Conservation (phyloP, 2,888 invertebrate genomes). For the Cancer borealis region DNA sequence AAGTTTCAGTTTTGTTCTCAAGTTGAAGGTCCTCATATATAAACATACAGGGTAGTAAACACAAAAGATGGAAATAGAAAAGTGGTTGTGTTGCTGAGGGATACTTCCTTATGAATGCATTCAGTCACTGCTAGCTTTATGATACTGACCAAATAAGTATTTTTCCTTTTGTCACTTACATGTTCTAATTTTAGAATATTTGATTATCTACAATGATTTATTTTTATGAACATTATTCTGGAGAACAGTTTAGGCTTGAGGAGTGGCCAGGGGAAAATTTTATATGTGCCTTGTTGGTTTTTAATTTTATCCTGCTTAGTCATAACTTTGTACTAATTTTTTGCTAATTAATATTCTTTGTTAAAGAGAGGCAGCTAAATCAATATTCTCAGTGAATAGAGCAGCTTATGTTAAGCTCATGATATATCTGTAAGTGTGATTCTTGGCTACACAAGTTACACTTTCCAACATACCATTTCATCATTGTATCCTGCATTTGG, state of each 20-base stretch:
- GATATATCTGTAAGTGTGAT: background rate
- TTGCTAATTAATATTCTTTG: background rate
- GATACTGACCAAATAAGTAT: conserved; percentile 52
- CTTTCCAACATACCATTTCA: background rate
- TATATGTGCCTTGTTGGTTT: conserved; percentile 8
- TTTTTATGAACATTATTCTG: background rate
- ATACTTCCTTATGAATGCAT: conserved; percentile 41
- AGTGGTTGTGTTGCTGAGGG: conserved; percentile 38
- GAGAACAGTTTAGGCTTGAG: conserved; percentile 13
- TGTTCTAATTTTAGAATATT: background rate
- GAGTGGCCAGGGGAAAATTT: background rate
- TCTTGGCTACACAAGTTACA: background rate
- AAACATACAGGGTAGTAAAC: background rate
- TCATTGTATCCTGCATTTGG: background rate
- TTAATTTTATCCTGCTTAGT: conserved; percentile 10
- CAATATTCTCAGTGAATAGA: background rate
- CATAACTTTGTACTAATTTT: conserved; percentile 12
- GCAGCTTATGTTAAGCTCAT: background rate
- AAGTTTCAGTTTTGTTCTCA: background rate
- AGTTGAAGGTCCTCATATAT: background rate
- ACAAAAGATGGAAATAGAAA: background rate
- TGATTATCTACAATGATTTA: background rate
- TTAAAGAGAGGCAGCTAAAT: background rate
- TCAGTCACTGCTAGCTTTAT: conserved; percentile 56
- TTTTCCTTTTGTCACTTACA: background rate